Evolutionary conservation across 2,797 vertebrate species (phyloP), one percentile per base, ranked within the genome.

Genomic region (Mionectes olivaceus): DNA sequence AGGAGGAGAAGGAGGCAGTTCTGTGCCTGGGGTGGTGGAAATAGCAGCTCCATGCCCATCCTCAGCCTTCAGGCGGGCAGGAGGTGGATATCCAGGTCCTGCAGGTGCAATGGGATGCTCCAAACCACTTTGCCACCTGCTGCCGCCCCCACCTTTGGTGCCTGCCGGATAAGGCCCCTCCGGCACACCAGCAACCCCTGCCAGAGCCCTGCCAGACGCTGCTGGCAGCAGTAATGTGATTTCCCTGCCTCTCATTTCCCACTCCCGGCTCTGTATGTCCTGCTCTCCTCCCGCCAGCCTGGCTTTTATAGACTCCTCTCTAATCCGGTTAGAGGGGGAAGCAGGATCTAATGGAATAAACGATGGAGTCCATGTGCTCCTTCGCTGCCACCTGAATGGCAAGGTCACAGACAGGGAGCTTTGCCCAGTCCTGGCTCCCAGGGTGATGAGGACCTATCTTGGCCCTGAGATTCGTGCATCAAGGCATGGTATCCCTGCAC

Each of bases 291-390:
- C 67, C 19, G 1, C 67, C 81, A 80, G 94, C 87, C 94, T 89
- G 96, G 90, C 92, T 96, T 96, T 98, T 92, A 97, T 97, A 94
- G 96, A 95, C 97, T 97, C 88, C 50, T 25, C 30, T 69, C 88
- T 98, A 98, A 98, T 97, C 93, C 21, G 27, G 91, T 98, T 97
- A 98, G 53, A 44, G 71, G 67, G 96, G 95, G 95, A 97, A 98
- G 97, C 60, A 25, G 37, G 50, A 69, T 15, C 81, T 98, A 97
- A 97, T 97, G 95, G 95, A 96, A 97, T 97, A 89, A 97, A 74
- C 4, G 59, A 53, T 7, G 59, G 94, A 94, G 94, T 79, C 95
- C 55, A 13, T 7, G 37, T 22, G 15, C 75, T 78, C 73, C 74
- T 39, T 67, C 9, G 4, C 65, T 27, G 75, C 81, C 0, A 68